Base-by-base conservation (phyloP, 1,140 invertebrate genomes). In the Heliconius melpomene region DNA sequence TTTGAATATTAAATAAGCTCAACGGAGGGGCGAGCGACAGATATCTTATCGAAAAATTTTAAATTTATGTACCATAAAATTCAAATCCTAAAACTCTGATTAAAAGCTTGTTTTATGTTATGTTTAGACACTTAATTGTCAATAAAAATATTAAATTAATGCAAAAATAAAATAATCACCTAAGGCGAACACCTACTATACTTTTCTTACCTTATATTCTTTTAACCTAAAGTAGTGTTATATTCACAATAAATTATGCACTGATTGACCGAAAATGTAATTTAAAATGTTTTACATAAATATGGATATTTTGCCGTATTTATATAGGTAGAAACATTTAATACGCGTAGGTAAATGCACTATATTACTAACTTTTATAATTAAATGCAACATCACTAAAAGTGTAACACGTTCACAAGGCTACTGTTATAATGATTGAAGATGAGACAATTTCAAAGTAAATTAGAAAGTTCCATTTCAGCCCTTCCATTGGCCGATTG, bases 401-500 rank as follows among this genome's bases (percentile, higher is more conserved):
- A 78, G 71, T 77, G 80, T 75, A 83, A 82, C 74, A 82, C 85
- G 75, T 23, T 60, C 11, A n/a, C 81, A 85, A 84, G 84, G 88
- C 88, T 88, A 86, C 87, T 75, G 84, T 79, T 81, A 84, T 91
- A 93, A 92, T 94, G 91, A 83, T 81, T 57, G 73, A 80, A 87
- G 80, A 72, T 80, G 82, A 72, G 66, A 85, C 81, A 91, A 87
- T 88, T 88, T 87, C 86, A 83, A 86, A 74, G 83, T 80, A 89
- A 91, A 91, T 94, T 93, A 93, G 93, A 94, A 94, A 93, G 93
- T 89, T 88, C 32, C 80, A 82, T 83, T 82, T 78, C 77, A 77
- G 84, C 73, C 26, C 83, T 82, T 75, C 82, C 80, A 93, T 94
- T 94, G 92, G 92, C 82, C 86, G 71, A 80, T 88, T 87, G 75